Conservation (phyloP, 1,140 invertebrate genomes). For the Leptestheria dahalacensis region DNA sequence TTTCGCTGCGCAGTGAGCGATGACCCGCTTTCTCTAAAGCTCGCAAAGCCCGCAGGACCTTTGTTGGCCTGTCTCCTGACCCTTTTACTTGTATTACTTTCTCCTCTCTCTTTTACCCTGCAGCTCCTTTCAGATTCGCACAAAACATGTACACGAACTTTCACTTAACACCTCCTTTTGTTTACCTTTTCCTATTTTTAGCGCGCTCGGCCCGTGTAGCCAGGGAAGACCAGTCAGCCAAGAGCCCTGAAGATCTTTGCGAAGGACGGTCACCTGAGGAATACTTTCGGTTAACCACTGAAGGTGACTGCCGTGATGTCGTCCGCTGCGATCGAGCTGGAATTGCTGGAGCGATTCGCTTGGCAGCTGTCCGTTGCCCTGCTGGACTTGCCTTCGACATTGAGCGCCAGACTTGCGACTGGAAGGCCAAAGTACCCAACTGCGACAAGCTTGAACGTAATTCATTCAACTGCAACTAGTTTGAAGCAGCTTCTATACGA, state of each 20-base stretch:
- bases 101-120: not conserved
- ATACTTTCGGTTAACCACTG: conserved; percentile 68
- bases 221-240: conserved; percentile 38
- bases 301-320: conserved; percentile 78
- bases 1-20: not conserved
- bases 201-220: conserved; percentile 1
- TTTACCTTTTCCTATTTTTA: not conserved
- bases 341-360: conserved; percentile 63
- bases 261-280: conserved; percentile 69
- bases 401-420: conserved; percentile 84
- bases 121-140: not conserved
- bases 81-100: not conserved
- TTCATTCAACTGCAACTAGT: no score
- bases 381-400: conserved; percentile 86
- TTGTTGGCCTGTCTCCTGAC: not conserved
- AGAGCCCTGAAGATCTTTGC: conserved; percentile 69
- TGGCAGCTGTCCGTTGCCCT: conserved; percentile 73
- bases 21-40: not conserved
- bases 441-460: conserved; percentile 85
- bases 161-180: not conserved
- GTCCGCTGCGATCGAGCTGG: conserved; percentile 81
- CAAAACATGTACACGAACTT: not conserved
- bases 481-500: no score
- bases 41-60: not conserved
- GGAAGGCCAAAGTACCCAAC: conserved; percentile 90